These are phyloP conservation scores for Bactericera cockerelli DNA, from an alignment of 1,140 invertebrate species.

Conservation along the genomic window DNA sequence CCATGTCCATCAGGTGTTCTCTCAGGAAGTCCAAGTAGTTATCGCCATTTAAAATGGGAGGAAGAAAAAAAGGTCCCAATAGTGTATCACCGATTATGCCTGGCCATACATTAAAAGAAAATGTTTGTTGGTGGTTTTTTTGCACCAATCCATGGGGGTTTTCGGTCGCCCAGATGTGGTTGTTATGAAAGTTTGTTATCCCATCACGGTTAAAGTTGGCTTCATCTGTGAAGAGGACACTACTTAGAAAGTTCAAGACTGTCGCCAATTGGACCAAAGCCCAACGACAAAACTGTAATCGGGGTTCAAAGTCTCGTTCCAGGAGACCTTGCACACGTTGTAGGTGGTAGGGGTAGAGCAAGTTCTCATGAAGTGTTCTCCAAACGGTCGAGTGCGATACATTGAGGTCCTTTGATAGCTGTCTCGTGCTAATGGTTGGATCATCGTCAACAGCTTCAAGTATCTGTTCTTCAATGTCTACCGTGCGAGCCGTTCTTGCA, in stretches of 20 bases:
- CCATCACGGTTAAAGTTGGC: constrained; percentile 26
- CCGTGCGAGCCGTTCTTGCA: not conserved
- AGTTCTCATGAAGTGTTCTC: not conserved
- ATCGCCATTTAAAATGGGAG: constrained; percentile 7
- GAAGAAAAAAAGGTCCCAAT: constrained; percentile 4
- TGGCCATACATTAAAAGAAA: constrained; percentile 27
- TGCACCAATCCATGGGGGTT: constrained; percentile 27
- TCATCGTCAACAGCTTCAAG: not conserved
- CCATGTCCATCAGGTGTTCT: constrained; percentile 8
- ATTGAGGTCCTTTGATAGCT: not conserved
- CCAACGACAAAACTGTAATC: constrained; percentile 19
- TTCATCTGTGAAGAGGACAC: constrained; percentile 26
- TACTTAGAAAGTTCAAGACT: constrained; percentile 1
- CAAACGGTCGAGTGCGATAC: not conserved
- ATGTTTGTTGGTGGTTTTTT: constrained; percentile 26
- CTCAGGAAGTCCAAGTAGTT: constrained; percentile 6
- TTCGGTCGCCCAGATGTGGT: constrained; percentile 27
- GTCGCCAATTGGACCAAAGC: not conserved
- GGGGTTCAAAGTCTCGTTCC: constrained; percentile 23
- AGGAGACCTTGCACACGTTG: constrained; percentile 6
- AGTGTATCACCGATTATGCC: constrained; percentile 24
- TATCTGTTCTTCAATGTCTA: constrained; percentile 1
- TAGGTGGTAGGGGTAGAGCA: not conserved
- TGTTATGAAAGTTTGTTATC: constrained; percentile 28
- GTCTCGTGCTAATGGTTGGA: constrained; percentile 1